Conservation (phyloP, 1,140 invertebrate species). For the Mamestra configurata region DNA sequence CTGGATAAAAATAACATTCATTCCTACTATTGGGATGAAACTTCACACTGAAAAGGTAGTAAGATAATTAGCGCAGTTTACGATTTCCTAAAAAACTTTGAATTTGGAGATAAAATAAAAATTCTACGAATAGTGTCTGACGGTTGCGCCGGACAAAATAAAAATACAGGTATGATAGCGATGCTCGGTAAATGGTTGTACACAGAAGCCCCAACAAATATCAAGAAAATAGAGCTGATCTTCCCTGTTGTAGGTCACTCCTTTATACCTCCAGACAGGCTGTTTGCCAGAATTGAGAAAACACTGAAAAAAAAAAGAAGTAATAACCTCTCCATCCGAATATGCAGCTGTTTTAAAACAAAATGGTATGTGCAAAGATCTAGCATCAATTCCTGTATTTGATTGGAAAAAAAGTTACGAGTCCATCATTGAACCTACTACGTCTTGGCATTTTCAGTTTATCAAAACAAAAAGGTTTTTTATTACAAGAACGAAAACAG, state of each 20-base stretch:
- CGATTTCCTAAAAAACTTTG: not conserved
- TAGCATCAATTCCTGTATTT: not conserved
- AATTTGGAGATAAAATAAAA: not conserved
- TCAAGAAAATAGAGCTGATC: not conserved
- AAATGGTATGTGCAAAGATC: not conserved
- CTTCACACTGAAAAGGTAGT: slow-evolving; percentile 33
- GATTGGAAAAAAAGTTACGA: too few species aligned
- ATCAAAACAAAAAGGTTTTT: too few species aligned
- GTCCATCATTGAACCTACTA: too few species aligned
- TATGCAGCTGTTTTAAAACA: slow-evolving; percentile 1
- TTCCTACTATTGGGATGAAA: slow-evolving; percentile 54
- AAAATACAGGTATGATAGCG: slow-evolving; percentile 14
- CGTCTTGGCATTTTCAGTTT: too few species aligned
- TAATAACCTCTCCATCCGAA: slow-evolving; percentile 1
- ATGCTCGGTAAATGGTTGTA: slow-evolving; percentile 14
- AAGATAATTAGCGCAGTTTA: slow-evolving; percentile 51
- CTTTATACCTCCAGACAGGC: slow-evolving; percentile 15
- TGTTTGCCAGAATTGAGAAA: slow-evolving; percentile 31
- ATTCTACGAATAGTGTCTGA: not conserved
- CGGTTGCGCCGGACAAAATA: slow-evolving; percentile 11
- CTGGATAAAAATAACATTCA: slow-evolving; percentile 59
- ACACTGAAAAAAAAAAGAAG: not conserved
- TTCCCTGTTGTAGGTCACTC: slow-evolving; percentile 18
- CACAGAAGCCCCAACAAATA: slow-evolving; percentile 1
- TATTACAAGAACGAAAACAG: too few species aligned